A percentile compares a stretch with the other conserved stretches of the same genome.
phyloP scores from a whole-genome alignment of 2,797 vertebrate genomes.

The Ctenopoma kingsleyae region DNA sequence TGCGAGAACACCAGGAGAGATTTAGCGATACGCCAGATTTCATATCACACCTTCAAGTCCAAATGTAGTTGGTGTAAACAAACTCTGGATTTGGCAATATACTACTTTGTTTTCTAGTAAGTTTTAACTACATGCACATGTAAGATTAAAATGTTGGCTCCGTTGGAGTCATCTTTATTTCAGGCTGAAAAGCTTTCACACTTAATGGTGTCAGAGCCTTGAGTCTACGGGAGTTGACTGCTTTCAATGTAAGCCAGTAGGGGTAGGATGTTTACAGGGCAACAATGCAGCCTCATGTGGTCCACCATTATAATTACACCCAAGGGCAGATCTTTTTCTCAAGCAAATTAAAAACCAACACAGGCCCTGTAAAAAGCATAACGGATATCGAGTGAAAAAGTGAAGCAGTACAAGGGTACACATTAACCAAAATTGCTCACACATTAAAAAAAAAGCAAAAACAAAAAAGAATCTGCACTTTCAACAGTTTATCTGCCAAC shows the following conservation, averaged over 20 bases:
- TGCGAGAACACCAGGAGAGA: slow-evolving; percentile 13
- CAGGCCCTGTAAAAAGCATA: slow-evolving; percentile 73
- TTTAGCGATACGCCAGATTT: slow-evolving; percentile 30
- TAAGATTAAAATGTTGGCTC: slow-evolving; percentile 34
- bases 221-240: slow-evolving; percentile 49
- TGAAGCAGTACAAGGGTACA: slow-evolving; percentile 51
- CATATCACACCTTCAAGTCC: slow-evolving; percentile 28
- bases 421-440: slow-evolving; percentile 62
- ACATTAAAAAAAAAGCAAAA: slow-evolving; percentile 6
- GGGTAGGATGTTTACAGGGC: slow-evolving; percentile 72
- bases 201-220: slow-evolving; percentile 46
- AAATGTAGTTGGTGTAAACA: slow-evolving; percentile 42
- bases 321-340: slow-evolving; percentile 76
- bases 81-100: slow-evolving; percentile 26
- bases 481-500: slow-evolving; percentile 76
- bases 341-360: slow-evolving; percentile 82
- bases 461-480: slow-evolving; percentile 53
- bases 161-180: slow-evolving; percentile 43
- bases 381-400: slow-evolving; percentile 73
- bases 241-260: slow-evolving; percentile 48
- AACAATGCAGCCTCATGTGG: slow-evolving; percentile 74
- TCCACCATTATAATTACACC: slow-evolving; percentile 80
- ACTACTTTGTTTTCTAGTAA: slow-evolving; percentile 26
- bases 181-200: slow-evolving; percentile 43
- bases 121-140: slow-evolving; percentile 52